A percentile compares a stretch with the other conserved stretches of the same genome.
These are phyloP conservation scores for Tretioscincus oriximinensis DNA, from an alignment of 2,113 vertebrate genomes.

Conservation along the genomic window DNA sequence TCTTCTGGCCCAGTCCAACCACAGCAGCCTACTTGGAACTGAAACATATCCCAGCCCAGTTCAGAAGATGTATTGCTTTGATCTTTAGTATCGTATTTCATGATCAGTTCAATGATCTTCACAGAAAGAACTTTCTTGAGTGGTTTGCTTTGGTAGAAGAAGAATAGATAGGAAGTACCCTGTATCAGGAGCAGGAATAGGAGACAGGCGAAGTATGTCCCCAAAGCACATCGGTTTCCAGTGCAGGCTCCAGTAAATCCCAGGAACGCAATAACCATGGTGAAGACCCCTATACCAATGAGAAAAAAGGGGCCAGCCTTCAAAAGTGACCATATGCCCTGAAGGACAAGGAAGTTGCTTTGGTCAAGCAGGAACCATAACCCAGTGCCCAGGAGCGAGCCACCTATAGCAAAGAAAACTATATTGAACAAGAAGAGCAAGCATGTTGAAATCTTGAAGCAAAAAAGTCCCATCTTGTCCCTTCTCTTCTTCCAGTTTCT, in stretches of 20 bases:
- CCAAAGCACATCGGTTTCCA: slow-evolving; percentile 87
- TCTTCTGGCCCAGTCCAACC: slow-evolving; percentile 80
- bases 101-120: not conserved
- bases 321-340: slow-evolving; percentile 73
- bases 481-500: not conserved
- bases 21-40: slow-evolving; percentile 74
- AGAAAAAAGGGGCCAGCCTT: slow-evolving; percentile 80
- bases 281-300: slow-evolving; percentile 79
- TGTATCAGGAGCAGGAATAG: slow-evolving; percentile 86
- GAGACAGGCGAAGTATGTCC: slow-evolving; percentile 87
- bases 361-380: not conserved
- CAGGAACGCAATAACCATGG: slow-evolving; percentile 89
- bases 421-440: slow-evolving; percentile 9
- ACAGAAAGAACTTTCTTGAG: not conserved
- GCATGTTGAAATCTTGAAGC: not conserved
- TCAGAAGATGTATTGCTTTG: not conserved
- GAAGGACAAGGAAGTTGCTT: not conserved
- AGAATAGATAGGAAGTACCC: slow-evolving; percentile 76
- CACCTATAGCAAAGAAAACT: not conserved
- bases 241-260: slow-evolving; percentile 89
- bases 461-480: not conserved
- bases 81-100: not conserved
- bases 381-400: not conserved
- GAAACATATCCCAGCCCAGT: not conserved
- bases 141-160: slow-evolving; percentile 81